A percentile compares a stretch with the other conserved stretches of the same genome.
Conservation (phyloP, 2,797 vertebrate species). For the Chelon auratus region DNA sequence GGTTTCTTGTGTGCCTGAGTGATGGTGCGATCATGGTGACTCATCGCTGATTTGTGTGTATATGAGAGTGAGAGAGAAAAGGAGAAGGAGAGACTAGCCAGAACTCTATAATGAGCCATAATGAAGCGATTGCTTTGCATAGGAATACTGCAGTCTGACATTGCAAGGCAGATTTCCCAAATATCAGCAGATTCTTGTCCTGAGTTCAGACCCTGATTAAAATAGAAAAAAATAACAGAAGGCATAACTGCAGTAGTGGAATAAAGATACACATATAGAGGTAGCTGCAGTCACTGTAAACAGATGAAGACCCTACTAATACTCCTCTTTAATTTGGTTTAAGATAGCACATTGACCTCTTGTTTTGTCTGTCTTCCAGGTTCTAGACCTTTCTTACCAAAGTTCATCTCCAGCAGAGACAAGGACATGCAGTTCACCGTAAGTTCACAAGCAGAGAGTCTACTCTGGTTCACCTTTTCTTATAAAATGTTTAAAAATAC, state of each 20-base stretch:
- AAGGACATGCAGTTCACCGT: conserved; percentile 69
- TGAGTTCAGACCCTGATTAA: conserved; percentile 39
- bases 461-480: conserved; percentile 19
- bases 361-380: conserved; percentile 69
- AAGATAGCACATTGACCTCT: conserved; percentile 23
- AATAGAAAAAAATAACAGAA: conserved; percentile 10
- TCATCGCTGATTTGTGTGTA: conserved; percentile 83
- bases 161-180: conserved; percentile 52
- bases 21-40: conserved; percentile 85
- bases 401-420: conserved; percentile 70
- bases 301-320: background rate
- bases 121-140: conserved; percentile 61
- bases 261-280: conserved; percentile 1
- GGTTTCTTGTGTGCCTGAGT: conserved; percentile 79
- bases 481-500: background rate
- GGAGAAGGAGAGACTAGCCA: conserved; percentile 59
- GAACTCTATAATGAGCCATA: conserved; percentile 76
- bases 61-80: conserved; percentile 52
- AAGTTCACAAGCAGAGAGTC: conserved; percentile 55
- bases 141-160: conserved; percentile 58
- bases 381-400: conserved; percentile 48
- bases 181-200: conserved; percentile 57
- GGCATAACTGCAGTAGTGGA: background rate
- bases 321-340: conserved; percentile 4
- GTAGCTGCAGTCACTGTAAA: background rate